Base-by-base conservation (phyloP, 53 echinoderm and acorn worm species). In the Zoroaster sp. region DNA sequence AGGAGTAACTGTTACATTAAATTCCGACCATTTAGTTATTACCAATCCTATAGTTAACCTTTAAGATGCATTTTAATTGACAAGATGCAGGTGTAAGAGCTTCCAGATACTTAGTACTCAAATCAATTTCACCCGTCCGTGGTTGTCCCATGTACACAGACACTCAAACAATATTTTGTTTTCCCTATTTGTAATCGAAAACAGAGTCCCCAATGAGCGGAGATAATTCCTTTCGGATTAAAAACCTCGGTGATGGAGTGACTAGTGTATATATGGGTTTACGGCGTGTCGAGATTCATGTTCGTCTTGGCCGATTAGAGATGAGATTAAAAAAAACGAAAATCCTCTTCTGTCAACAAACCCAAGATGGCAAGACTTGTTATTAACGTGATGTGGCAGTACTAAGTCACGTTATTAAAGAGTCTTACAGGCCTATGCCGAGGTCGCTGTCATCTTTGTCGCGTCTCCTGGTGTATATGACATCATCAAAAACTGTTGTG, bases 101-200 rank as follows among this genome's bases (percentile, higher is more conserved):
- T n/a, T n/a, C n/a, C n/a, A n/a, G n/a, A n/a, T n/a, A n/a, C n/a
- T 18, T 55, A 41, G 66, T 42, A 66, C 81, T 9, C 42, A 65
- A 66, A 81, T 81, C 66, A 81, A 66, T 65, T 45, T 81, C 67
- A 37, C 81, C 32, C 18, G 40, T 33, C 41, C 11, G 14, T 34
- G 45, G 31, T 32, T 34, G 31, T 46, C 46, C 46, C 81, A 31
- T 67, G 81, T 81, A 38, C 41, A 40, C 11, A 36, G 20, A 40
- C 66, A 30, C 44, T 81, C 46, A 31, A 42, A 65, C 81, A 81
- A 81, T 81, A 66, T 81, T 81, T 67, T 81, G 17, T 49, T 67
- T 81, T 66, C 21, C 42, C 66, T 30, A 31, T 54, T 67, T 42
- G 39, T 66, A 80, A 81, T 81, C 66, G 81, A 81, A 81, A 81